Conservation (phyloP, 2,888 invertebrate genomes). For the Pardosa pseudoannulata region DNA sequence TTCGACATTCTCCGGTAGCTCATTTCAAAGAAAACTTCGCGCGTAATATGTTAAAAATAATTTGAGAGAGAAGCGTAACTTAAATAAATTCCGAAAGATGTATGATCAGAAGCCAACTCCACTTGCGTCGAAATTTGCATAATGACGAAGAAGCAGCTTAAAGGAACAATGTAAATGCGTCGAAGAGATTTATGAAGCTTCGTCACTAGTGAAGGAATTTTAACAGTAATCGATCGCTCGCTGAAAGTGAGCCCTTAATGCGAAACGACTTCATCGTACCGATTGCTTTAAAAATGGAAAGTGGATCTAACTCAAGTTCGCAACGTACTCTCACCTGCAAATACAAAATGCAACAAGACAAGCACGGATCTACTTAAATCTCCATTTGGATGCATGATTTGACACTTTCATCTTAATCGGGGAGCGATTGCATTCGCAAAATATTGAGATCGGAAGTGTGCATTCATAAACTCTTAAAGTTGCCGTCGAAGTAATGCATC, state of each 20-base stretch:
- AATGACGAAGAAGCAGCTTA: conserved; percentile 20
- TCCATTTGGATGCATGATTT: neutral
- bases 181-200: conserved; percentile 10
- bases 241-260: conserved; percentile 4
- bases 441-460: neutral
- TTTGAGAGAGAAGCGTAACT: neutral
- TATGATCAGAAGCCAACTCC: conserved; percentile 17
- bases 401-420: neutral
- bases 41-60: conserved; percentile 9
- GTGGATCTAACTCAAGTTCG: neutral
- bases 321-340: neutral
- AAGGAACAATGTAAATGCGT: conserved; percentile 16
- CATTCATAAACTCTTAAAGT: too few species aligned
- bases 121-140: conserved; percentile 18
- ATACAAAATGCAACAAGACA: neutral
- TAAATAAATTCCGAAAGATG: conserved; percentile 25
- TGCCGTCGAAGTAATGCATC: too few species aligned
- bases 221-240: conserved; percentile 22
- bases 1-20: neutral
- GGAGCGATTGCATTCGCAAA: neutral
- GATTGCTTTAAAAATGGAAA: conserved; percentile 12
- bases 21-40: conserved; percentile 15
- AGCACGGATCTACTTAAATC: neutral
- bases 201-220: conserved; percentile 10
- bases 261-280: neutral